Conservation (phyloP, 2,797 vertebrate species). For the Loris lydekkerianus region DNA sequence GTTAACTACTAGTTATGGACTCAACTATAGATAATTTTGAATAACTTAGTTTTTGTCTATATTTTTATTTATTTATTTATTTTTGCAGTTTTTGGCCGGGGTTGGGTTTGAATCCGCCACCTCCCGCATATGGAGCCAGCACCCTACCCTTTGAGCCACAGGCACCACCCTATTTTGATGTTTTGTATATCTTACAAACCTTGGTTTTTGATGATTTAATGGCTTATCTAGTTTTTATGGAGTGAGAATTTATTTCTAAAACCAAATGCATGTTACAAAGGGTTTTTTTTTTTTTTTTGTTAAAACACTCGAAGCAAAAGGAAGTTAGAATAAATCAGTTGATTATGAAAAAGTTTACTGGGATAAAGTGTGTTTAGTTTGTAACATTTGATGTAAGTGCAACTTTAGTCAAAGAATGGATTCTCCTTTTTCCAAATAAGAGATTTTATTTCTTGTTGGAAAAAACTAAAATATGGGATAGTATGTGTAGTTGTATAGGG, state of each 20-base stretch:
- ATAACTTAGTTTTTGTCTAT: neutral
- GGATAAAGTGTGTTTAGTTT: slow-evolving; percentile 8
- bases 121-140: too few relatives aligned
- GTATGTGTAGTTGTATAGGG: neutral
- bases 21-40: neutral
- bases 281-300: slow-evolving; percentile 26
- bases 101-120: too few relatives aligned
- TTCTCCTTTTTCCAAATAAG: slow-evolving; percentile 15
- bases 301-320: slow-evolving; percentile 6
- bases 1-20: neutral
- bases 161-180: neutral
- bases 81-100: too few relatives aligned
- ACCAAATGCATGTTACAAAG: slow-evolving; percentile 50
- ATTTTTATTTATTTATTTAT: too few relatives aligned
- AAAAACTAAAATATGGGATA: slow-evolving; percentile 14
- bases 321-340: slow-evolving; percentile 19
- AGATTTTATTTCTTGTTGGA: neutral
- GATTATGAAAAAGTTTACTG: neutral
- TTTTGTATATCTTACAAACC: slow-evolving; percentile 35
- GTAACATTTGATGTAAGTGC: neutral
- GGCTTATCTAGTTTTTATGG: slow-evolving; percentile 6
- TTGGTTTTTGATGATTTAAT: slow-evolving; percentile 44
- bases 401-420: neutral
- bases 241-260: slow-evolving; percentile 55
- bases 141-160: too few relatives aligned